Percentiles rank a stretch among this genome's conserved stretches.
Conservation (phyloP, 92 coral and sea anemone genomes). For the Scolanthus callimorphus region DNA sequence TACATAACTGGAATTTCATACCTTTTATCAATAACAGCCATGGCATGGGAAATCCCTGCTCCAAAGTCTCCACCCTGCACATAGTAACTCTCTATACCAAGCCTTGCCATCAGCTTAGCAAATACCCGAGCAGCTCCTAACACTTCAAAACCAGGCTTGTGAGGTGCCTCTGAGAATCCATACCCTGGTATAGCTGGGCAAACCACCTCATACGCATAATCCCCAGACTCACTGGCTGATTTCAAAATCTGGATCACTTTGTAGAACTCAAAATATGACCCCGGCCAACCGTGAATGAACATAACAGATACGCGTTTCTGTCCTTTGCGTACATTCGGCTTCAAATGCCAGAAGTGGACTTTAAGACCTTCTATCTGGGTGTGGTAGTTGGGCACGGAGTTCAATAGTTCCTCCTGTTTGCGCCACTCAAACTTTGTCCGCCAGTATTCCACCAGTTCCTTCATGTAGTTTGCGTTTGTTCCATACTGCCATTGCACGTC, state of each 20-base stretch:
- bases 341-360: too few relatives aligned
- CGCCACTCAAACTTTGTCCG: constrained; percentile 71
- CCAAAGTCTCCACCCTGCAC: constrained; percentile 99
- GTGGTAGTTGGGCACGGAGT: constrained; percentile 61
- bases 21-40: constrained; percentile 74
- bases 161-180: too few relatives aligned
- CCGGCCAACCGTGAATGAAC: constrained; percentile 96
- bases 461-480: too few relatives aligned
- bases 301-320: constrained; percentile 60
- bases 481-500: too few relatives aligned
- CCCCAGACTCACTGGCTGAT: too few relatives aligned
- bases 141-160: constrained; percentile 80
- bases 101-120: too few relatives aligned
- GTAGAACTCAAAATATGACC: constrained; percentile 89
- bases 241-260: constrained; percentile 72
- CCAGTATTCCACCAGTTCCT: constrained; percentile 72
- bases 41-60: constrained; percentile 46
- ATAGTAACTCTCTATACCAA: too few relatives aligned
- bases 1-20: too few relatives aligned
- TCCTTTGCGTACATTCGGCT: constrained; percentile 59
- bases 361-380: constrained; percentile 73
- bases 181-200: too few relatives aligned
- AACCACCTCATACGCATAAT: too few relatives aligned
- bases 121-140: too few relatives aligned
- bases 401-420: constrained; percentile 57